Percentiles rank a stretch among this genome's conserved stretches.
phyloP scores from a whole-genome alignment of 2,113 vertebrate species.

The Apistogramma diplotaenia region DNA sequence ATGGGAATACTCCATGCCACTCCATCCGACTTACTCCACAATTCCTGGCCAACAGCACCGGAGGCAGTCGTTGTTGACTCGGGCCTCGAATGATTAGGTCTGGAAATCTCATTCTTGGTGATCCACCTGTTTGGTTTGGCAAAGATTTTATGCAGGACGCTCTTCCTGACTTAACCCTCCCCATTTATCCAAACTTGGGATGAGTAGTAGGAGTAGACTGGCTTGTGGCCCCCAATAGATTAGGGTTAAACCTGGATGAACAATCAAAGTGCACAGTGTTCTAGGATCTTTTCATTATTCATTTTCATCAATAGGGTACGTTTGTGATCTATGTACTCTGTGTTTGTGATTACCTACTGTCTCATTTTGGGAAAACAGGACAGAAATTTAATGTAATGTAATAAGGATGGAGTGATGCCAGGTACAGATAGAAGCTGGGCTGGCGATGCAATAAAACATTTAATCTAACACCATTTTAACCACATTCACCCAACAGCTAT shows the following conservation, averaged over 20 bases:
- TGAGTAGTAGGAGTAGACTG: too few relatives aligned
- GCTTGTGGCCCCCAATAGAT: not conserved
- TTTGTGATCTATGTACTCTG: not conserved
- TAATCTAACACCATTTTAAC: not conserved
- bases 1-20: not conserved
- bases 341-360: not conserved
- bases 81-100: not conserved
- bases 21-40: not conserved
- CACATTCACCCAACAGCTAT: not conserved
- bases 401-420: not conserved
- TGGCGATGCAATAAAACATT: not conserved
- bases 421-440: not conserved
- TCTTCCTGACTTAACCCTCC: too few relatives aligned
- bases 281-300: not conserved
- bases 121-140: not conserved
- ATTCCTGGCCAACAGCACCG: not conserved
- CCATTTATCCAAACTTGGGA: too few relatives aligned
- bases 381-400: not conserved
- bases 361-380: not conserved
- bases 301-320: slow-evolving; percentile 1
- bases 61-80: not conserved
- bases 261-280: not conserved
- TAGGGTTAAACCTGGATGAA: not conserved
- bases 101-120: not conserved
- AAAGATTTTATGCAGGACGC: not conserved